A percentile compares a stretch with the other conserved stretches of the same genome.
phyloP scores from a whole-genome alignment of 2,113 vertebrate genomes.

The Hemiscyllium ocellatum region DNA sequence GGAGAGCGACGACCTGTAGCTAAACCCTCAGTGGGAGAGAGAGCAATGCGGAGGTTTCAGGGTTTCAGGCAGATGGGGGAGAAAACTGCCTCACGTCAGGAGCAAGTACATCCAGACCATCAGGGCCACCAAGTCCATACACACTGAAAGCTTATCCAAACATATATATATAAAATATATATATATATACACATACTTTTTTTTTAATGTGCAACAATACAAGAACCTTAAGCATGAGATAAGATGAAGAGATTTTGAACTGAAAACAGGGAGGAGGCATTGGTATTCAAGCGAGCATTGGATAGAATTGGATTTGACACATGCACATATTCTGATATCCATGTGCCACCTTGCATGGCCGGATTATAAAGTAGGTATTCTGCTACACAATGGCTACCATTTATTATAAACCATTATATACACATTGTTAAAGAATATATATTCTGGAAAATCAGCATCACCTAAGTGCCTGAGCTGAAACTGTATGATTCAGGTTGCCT shows the following conservation, averaged over 20 bases:
- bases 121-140: neutral
- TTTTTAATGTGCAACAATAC: neutral
- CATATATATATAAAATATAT: no score
- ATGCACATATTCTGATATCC: neutral
- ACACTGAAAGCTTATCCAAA: neutral
- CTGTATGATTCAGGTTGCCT: neutral
- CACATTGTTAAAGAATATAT: conserved; percentile 15
- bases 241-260: neutral
- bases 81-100: neutral
- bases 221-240: neutral
- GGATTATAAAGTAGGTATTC: conserved; percentile 10
- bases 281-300: neutral
- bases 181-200: no score
- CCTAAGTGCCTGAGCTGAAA: conserved; percentile 17
- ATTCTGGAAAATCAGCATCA: neutral
- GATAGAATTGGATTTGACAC: neutral
- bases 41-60: neutral
- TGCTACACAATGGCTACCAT: conserved; percentile 18
- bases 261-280: neutral
- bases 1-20: conserved; percentile 92
- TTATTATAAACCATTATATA: conserved; percentile 17
- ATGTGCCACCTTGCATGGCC: conserved; percentile 16
- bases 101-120: neutral
- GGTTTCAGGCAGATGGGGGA: neutral
- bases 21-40: neutral